Percentiles rank a stretch among this genome's conserved stretches.
Conservation (phyloP, 23 tunicate species). For the Phallusia fumigata region DNA sequence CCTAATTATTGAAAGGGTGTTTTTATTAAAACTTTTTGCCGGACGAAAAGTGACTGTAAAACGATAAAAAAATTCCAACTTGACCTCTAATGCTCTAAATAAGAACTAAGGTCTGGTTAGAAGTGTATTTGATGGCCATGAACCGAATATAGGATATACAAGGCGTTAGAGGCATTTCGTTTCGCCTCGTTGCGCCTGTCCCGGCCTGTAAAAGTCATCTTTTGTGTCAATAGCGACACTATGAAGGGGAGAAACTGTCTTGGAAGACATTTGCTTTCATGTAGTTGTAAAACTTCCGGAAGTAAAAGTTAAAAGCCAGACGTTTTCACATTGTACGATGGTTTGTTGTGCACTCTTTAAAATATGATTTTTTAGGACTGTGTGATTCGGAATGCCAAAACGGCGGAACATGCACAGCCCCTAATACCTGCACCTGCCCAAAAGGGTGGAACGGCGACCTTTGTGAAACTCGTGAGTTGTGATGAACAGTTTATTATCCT, state of each 20-base stretch:
- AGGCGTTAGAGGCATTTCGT: neutral
- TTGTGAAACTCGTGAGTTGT: constrained; percentile 51
- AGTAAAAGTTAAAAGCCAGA: no score
- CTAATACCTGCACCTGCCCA: constrained; percentile 47
- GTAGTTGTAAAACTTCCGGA: no score
- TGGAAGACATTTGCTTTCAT: no score
- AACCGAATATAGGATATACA: neutral
- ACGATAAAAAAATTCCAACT: no score
- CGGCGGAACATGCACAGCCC: constrained; percentile 67
- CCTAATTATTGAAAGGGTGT: no score
- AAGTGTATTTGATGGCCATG: neutral
- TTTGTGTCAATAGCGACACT: neutral
- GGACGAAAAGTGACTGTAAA: no score
- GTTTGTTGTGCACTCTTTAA: no score
- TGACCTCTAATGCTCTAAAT: no score
- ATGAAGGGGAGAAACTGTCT: no score
- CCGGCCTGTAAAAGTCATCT: neutral
- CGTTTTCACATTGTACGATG: no score
- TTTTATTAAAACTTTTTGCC: no score
- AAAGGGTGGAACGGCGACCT: constrained; percentile 36
- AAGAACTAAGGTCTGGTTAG: no score
- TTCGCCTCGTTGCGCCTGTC: neutral
- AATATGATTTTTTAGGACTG: constrained; percentile 12
- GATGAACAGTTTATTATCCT: neutral
- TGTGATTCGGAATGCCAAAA: constrained; percentile 57